Evolutionary conservation across 2,113 vertebrate genomes (phyloP).

Genomic region (Serilophus lunatus): DNA sequence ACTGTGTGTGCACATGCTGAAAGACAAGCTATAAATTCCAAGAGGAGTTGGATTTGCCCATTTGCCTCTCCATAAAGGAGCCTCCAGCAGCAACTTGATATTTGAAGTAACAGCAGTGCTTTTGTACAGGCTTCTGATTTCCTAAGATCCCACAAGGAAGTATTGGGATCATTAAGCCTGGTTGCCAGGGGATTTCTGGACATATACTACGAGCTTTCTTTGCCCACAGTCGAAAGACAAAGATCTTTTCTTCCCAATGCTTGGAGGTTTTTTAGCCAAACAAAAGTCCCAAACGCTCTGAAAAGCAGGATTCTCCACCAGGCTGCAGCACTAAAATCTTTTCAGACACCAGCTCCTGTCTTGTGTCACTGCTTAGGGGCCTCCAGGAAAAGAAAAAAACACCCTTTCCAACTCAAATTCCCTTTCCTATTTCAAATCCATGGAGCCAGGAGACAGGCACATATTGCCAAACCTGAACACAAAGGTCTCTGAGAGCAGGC

Average conservation of each 20-base stretch:
- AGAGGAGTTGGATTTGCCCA: neutral
- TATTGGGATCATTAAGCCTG: neutral
- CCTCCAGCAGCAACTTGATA: slow-evolving; percentile 12
- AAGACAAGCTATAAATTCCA: slow-evolving; percentile 17
- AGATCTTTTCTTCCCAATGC: slow-evolving; percentile 44
- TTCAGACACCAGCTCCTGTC: neutral
- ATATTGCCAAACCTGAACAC: accelerated
- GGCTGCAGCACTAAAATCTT: neutral
- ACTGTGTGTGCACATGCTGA: neutral
- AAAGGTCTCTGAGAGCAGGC: neutral
- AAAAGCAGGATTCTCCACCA: neutral
- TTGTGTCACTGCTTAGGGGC: neutral
- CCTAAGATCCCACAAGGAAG: neutral
- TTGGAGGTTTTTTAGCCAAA: slow-evolving; percentile 17
- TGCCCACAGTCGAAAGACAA: slow-evolving; percentile 29
- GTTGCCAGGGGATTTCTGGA: slow-evolving; percentile 55
- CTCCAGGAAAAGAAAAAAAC: neutral
- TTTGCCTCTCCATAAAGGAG: slow-evolving; percentile 18
- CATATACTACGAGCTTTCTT: slow-evolving; percentile 33
- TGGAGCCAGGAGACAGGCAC: neutral
- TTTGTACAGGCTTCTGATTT: slow-evolving; percentile 5
- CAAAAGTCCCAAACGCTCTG: neutral
- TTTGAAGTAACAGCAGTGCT: slow-evolving; percentile 36
- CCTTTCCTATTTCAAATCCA: neutral
- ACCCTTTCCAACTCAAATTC: neutral